phyloP scores from a whole-genome alignment of 2,113 vertebrate genomes.

The Rattus rattus region DNA sequence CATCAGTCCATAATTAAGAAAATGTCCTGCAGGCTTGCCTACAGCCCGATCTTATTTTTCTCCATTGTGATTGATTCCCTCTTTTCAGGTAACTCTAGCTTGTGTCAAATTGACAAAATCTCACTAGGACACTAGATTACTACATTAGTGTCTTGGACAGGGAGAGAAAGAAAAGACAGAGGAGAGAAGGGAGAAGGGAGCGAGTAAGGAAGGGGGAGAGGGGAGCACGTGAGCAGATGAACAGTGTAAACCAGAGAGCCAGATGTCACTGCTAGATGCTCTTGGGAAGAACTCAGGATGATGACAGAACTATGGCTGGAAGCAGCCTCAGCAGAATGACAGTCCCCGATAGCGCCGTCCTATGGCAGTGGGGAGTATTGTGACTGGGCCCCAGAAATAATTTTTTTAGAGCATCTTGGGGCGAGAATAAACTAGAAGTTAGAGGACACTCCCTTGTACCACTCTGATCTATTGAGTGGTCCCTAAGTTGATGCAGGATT shows the following conservation, averaged over 20 bases:
- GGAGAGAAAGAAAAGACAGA: rapidly evolving
- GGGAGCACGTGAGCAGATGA: too few relatives aligned
- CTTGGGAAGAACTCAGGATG: neutral
- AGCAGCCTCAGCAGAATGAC: neutral
- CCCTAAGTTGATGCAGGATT: neutral
- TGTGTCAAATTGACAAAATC: neutral
- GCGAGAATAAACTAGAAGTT: neutral
- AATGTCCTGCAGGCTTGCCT: neutral
- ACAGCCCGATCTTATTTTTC: neutral
- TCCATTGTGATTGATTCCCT: neutral
- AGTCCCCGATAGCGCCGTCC: neutral
- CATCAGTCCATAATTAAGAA: neutral
- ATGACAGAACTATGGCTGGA: neutral
- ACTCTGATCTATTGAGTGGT: neutral
- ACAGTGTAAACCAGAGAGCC: neutral
- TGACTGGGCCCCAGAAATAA: neutral
- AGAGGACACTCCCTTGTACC: neutral
- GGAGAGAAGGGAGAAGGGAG: too few relatives aligned
- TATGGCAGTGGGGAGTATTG: neutral
- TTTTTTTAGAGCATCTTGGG: neutral
- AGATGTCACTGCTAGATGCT: neutral
- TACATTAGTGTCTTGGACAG: neutral
- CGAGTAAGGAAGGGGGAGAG: neutral
- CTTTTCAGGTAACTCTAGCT: neutral
- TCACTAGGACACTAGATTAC: neutral